Conservation (phyloP, 2,888 invertebrate species). For the Blomia tropicalis region DNA sequence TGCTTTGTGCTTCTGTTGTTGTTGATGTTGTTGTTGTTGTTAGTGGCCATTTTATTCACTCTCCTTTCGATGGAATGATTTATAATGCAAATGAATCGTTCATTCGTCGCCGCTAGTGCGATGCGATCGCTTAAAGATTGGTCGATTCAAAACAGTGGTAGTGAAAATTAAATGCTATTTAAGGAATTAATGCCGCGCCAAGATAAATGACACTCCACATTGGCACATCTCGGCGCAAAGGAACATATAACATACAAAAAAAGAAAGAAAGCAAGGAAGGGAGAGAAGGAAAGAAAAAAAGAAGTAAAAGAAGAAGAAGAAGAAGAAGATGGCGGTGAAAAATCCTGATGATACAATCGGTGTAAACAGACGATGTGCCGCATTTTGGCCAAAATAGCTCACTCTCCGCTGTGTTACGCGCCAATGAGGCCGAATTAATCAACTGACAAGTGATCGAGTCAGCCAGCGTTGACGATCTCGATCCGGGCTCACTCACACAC, state of each 20-base stretch:
- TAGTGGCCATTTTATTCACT: neutral
- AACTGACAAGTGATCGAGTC: constrained; percentile 1
- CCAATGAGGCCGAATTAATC: constrained; percentile 11
- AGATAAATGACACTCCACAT: constrained; percentile 1
- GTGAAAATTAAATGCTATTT: constrained; percentile 12
- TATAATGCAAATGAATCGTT: constrained; percentile 13
- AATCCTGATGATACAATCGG: constrained; percentile 13
- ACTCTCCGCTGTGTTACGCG: neutral
- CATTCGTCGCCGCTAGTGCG: neutral
- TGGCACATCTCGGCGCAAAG: no score
- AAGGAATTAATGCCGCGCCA: constrained; percentile 1
- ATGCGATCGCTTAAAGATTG: neutral
- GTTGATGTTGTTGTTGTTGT: no score
- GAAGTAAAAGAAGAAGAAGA: neutral
- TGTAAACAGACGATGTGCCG: constrained; percentile 3
- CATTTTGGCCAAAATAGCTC: neutral
- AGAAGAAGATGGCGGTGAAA: neutral
- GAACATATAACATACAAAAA: no score
- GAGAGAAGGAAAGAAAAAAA: no score
- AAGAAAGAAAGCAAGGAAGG: no score
- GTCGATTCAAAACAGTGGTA: constrained; percentile 5
- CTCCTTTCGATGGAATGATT: constrained; percentile 2
- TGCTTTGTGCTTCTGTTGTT: no score
- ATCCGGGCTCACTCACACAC: neutral
- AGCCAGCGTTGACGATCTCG: no score